phyloP scores from a whole-genome alignment of 2,888 invertebrate genomes.

The Crocallis elinguaria region DNA sequence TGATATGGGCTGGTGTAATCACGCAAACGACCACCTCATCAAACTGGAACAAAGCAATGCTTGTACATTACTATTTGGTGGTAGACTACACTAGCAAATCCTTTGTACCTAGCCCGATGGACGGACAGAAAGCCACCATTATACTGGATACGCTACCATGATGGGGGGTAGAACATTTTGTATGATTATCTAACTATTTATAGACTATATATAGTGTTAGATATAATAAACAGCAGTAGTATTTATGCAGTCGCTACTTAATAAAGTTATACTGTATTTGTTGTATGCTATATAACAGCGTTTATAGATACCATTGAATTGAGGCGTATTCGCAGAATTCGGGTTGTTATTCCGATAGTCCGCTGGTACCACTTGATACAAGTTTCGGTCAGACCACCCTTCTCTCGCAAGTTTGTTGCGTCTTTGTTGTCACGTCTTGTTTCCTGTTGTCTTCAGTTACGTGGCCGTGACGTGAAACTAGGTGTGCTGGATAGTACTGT shows the following conservation, averaged over 20 bases:
- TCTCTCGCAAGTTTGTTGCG: conserved; percentile 21
- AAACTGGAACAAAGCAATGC: too few species aligned
- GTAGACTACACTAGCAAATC: too few species aligned
- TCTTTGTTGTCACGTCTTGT: conserved; percentile 29
- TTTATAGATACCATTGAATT: background rate
- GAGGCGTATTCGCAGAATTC: conserved; percentile 19
- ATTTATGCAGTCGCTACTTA: background rate
- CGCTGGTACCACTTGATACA: conserved; percentile 8
- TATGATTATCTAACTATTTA: too few species aligned
- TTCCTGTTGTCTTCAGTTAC: conserved; percentile 24
- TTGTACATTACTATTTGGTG: too few species aligned
- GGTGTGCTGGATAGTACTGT: background rate
- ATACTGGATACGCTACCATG: too few species aligned
- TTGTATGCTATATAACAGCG: background rate
- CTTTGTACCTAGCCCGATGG: too few species aligned
- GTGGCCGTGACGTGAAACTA: conserved; percentile 14
- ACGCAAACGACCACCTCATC: too few species aligned
- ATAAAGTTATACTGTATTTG: background rate
- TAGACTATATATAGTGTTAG: too few species aligned
- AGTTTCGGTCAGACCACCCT: conserved; percentile 24
- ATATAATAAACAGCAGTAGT: too few species aligned
- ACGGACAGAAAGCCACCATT: too few species aligned
- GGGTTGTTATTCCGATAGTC: conserved; percentile 9
- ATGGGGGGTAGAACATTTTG: too few species aligned
- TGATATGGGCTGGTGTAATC: too few species aligned